Evolutionary conservation across 2,113 vertebrate genomes (phyloP).

Genomic region (Rhinoptilus africanus): DNA sequence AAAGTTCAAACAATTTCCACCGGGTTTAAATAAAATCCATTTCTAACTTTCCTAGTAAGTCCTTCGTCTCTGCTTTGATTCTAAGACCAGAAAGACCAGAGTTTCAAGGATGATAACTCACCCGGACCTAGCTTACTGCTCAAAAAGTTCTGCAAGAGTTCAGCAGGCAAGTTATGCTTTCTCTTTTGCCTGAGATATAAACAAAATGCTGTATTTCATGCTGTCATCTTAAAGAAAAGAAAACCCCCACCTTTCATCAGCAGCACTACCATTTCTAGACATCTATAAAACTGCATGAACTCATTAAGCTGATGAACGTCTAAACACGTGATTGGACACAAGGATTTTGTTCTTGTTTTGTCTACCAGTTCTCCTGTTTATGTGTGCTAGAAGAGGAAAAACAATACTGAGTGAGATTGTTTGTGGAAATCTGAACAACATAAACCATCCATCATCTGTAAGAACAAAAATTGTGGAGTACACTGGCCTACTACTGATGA

Average conservation of each 20-base stretch:
- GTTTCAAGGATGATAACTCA: conserved; percentile 51
- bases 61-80: conserved; percentile 41
- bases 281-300: conserved; percentile 67
- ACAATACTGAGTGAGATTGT: conserved; percentile 59
- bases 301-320: conserved; percentile 72
- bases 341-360: conserved; percentile 72
- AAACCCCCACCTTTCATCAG: conserved; percentile 51
- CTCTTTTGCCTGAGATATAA: conserved; percentile 68
- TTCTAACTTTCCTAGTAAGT: conserved; percentile 68
- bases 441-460: conserved; percentile 68
- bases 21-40: conserved; percentile 71
- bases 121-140: conserved; percentile 53
- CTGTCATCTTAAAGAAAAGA: conserved; percentile 63
- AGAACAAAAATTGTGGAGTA: conserved; percentile 63
- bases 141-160: conserved; percentile 54
- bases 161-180: conserved; percentile 58
- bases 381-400: conserved; percentile 70
- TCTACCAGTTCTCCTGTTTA: conserved; percentile 73
- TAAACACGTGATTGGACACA: conserved; percentile 65
- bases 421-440: conserved; percentile 64
- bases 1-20: conserved; percentile 72
- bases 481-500: conserved; percentile 85
- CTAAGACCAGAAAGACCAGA: conserved; percentile 38
- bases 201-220: conserved; percentile 62
- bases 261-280: conserved; percentile 71